phyloP scores from a whole-genome alignment of 2,888 invertebrate species.

The Altica lythri region DNA sequence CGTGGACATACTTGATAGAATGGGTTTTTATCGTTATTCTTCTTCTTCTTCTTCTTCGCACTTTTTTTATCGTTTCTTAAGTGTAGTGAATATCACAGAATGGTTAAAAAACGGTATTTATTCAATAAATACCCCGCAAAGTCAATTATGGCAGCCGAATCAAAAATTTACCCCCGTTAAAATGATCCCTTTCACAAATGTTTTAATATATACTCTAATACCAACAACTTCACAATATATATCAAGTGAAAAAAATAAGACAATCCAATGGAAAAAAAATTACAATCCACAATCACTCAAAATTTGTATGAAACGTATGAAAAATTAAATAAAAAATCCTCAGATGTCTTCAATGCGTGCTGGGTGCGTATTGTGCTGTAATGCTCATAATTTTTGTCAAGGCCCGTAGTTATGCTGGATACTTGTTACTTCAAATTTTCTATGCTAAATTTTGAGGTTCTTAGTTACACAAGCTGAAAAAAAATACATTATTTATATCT shows the following conservation, averaged over 20 bases:
- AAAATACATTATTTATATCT: constrained; percentile 46
- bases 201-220: constrained; percentile 39
- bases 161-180: constrained; percentile 43
- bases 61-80: constrained; percentile 55
- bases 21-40: constrained; percentile 38
- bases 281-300: constrained; percentile 58
- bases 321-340: constrained; percentile 67
- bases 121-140: constrained; percentile 48
- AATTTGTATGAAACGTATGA: constrained; percentile 54
- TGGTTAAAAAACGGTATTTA: constrained; percentile 57
- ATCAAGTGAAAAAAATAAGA: constrained; percentile 37
- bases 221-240: constrained; percentile 47
- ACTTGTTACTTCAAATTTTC: constrained; percentile 60
- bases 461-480: constrained; percentile 71
- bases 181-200: constrained; percentile 44
- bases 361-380: constrained; percentile 73
- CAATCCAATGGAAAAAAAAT: constrained; percentile 44
- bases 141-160: constrained; percentile 53
- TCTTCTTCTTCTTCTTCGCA: constrained; percentile 49
- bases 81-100: constrained; percentile 67
- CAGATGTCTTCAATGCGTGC: constrained; percentile 91
- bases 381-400: constrained; percentile 53
- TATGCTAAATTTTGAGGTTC: constrained; percentile 61
- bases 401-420: constrained; percentile 57
- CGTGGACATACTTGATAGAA: constrained; percentile 67